Conservation (phyloP, 2,888 invertebrate species). For the Poecilobothrus nobilitatus region DNA sequence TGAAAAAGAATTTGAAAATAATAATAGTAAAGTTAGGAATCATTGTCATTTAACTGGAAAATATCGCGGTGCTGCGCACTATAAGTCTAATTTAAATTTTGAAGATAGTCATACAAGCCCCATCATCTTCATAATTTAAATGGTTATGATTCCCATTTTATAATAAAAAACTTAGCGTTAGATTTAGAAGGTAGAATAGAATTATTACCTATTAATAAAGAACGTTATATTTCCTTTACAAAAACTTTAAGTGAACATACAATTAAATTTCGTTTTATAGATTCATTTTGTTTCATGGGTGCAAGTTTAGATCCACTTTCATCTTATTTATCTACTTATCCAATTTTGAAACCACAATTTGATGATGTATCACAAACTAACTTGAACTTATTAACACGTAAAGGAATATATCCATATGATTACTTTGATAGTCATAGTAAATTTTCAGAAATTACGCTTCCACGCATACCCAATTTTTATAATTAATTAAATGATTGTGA, state of each 20-base stretch:
- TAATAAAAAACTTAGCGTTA: too few species aligned
- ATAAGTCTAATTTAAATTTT: constrained; percentile 23
- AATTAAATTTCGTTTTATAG: constrained; percentile 18
- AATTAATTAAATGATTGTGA: too few species aligned
- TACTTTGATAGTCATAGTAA: constrained; percentile 25
- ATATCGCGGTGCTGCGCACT: too few species aligned
- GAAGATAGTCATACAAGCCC: constrained; percentile 18
- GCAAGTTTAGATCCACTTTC: constrained; percentile 15
- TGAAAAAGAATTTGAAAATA: too few species aligned
- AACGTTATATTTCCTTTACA: neutral
- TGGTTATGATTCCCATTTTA: too few species aligned
- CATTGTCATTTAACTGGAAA: too few species aligned
- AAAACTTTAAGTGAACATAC: neutral
- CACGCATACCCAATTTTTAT: constrained; percentile 23
- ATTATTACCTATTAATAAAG: neutral
- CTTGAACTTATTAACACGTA: too few species aligned
- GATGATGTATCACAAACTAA: constrained; percentile 16
- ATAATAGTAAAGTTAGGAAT: too few species aligned
- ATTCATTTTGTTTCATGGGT: constrained; percentile 15
- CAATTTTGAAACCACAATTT: neutral
- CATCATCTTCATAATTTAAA: too few species aligned
- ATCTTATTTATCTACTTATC: neutral
- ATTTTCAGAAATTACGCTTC: constrained; percentile 23
- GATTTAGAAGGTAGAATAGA: too few species aligned
- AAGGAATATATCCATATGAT: too few species aligned